phyloP scores from a whole-genome alignment of 2,113 vertebrate species.

The Aphelocoma coerulescens region DNA sequence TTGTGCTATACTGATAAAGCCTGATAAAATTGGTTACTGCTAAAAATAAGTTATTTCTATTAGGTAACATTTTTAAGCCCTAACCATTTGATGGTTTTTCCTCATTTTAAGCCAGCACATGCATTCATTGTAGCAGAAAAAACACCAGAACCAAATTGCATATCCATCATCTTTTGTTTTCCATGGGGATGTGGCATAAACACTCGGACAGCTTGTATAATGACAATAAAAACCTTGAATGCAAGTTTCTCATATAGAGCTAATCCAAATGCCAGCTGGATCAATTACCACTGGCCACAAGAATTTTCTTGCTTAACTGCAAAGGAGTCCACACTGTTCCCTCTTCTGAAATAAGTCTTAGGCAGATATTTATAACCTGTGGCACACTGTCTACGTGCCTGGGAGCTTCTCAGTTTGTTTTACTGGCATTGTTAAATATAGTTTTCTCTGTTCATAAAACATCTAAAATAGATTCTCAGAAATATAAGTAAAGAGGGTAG shows the following conservation, averaged over 20 bases:
- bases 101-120: not conserved
- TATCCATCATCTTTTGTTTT: not conserved
- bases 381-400: not conserved
- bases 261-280: not conserved
- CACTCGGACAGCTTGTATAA: not conserved
- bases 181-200: not conserved
- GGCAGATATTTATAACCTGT: conserved; percentile 32
- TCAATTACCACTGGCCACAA: not conserved
- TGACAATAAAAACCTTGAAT: not conserved
- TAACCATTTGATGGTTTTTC: not conserved
- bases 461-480: not conserved
- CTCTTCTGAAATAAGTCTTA: not conserved
- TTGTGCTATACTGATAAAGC: not conserved
- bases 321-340: not conserved
- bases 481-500: not conserved
- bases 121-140: not conserved
- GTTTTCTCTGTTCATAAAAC: not conserved
- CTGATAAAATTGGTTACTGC: not conserved
- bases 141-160: not conserved
- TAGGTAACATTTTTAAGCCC: not conserved
- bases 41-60: not conserved
- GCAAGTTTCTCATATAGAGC: not conserved
- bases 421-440: conserved; percentile 14
- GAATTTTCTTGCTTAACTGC: not conserved
- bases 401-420: not conserved